A percentile compares a stretch with the other conserved stretches of the same genome.
These are phyloP conservation scores for Calameuta filiformis DNA, from an alignment of 2,888 invertebrate genomes.

Conservation along the genomic window DNA sequence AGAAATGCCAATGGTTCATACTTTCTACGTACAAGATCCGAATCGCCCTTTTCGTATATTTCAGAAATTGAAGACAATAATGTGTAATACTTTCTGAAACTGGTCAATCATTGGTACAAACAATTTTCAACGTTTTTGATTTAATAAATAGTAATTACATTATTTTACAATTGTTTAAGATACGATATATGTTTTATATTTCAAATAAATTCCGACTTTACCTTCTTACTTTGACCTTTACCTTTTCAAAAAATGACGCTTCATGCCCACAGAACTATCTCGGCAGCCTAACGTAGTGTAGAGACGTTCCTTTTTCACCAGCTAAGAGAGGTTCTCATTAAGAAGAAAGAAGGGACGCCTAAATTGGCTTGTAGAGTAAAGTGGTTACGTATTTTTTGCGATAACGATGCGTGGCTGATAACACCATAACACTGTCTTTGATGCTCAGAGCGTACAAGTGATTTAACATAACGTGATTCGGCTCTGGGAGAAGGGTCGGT, in stretches of 20 bases:
- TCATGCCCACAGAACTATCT: background rate
- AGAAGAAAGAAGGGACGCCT: constrained; percentile 52
- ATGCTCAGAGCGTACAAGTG: constrained; percentile 99
- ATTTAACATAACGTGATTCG: constrained; percentile 99
- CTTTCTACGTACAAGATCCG: constrained; percentile 55
- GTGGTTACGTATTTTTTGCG: constrained; percentile 99
- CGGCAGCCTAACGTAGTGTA: too few species aligned
- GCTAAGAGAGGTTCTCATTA: background rate
- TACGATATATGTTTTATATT: constrained; percentile 20
- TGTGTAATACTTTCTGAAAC: constrained; percentile 20
- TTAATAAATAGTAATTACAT: constrained; percentile 53
- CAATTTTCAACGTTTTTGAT: constrained; percentile 17
- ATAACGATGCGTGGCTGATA: constrained; percentile 98
- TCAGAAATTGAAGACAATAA: constrained; percentile 29
- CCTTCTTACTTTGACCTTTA: background rate
- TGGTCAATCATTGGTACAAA: constrained; percentile 1
- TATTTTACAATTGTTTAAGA: constrained; percentile 42
- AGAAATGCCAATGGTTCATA: constrained; percentile 51
- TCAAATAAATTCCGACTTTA: background rate
- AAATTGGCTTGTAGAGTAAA: constrained; percentile 97
- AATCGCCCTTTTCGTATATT: constrained; percentile 50
- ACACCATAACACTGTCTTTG: constrained; percentile 99
- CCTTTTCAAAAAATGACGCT: background rate
- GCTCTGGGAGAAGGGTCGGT: constrained; percentile 98
- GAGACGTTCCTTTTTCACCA: background rate